These are phyloP conservation scores for Drosophila ironensis DNA, from an alignment of 1,140 invertebrate species.

Conservation along the genomic window DNA sequence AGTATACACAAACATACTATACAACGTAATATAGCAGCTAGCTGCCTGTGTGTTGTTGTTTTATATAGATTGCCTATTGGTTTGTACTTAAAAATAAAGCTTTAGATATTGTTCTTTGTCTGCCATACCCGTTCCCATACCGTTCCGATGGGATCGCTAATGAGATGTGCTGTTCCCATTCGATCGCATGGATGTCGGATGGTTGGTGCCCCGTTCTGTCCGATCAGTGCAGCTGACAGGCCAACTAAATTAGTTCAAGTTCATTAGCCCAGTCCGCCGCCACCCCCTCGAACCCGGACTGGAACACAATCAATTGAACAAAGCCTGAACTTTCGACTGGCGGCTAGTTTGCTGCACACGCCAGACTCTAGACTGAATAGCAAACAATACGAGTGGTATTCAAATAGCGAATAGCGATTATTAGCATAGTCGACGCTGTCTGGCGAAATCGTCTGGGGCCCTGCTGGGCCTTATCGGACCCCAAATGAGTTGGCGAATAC, in stretches of 20 bases:
- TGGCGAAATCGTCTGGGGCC: slow-evolving; percentile 51
- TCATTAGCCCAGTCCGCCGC: slow-evolving; percentile 45
- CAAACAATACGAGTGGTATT: slow-evolving; percentile 34
- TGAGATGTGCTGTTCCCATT: no score
- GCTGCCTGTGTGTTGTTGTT: slow-evolving; percentile 2
- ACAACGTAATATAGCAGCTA: neutral
- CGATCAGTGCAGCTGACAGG: slow-evolving; percentile 23
- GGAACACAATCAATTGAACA: slow-evolving; percentile 47
- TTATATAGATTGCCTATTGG: slow-evolving; percentile 42
- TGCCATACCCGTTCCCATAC: slow-evolving; percentile 8
- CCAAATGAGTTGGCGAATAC: slow-evolving; percentile 41
- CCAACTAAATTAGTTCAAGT: slow-evolving; percentile 58
- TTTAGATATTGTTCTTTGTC: slow-evolving; percentile 36
- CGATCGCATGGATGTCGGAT: no score
- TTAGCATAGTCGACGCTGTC: slow-evolving; percentile 42
- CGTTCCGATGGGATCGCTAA: neutral
- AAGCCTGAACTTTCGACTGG: slow-evolving; percentile 59
- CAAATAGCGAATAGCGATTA: slow-evolving; percentile 18
- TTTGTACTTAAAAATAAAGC: slow-evolving; percentile 26
- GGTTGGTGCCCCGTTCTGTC: neutral
- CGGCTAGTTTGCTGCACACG: slow-evolving; percentile 34
- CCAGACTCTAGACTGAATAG: slow-evolving; percentile 37
- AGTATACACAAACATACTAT: neutral
- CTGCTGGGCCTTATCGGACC: slow-evolving; percentile 45
- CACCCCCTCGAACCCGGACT: neutral